Evolutionary conservation across 2,113 vertebrate genomes (phyloP).

Genomic region (Pyrgilauda ruficollis): DNA sequence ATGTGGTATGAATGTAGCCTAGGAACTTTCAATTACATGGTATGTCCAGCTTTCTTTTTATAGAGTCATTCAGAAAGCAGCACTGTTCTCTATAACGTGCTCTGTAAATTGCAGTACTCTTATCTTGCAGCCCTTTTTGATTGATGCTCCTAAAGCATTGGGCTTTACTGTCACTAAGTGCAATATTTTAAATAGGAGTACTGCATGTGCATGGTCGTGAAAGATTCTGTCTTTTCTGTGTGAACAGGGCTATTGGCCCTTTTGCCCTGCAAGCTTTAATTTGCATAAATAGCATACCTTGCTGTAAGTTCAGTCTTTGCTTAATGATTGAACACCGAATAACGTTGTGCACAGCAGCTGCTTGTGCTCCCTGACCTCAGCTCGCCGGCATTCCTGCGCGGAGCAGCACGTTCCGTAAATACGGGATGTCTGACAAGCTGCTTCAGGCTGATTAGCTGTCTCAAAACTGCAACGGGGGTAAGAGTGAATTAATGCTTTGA

Average conservation of each 20-base stretch:
- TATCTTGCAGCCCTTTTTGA: neutral
- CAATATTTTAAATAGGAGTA: neutral
- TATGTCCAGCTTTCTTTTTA: neutral
- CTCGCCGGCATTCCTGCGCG: fast-evolving
- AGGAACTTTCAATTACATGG: neutral
- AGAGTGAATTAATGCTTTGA: neutral
- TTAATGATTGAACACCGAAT: neutral
- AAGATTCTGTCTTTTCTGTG: neutral
- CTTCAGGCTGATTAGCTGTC: neutral
- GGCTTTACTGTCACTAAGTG: neutral
- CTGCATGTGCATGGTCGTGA: neutral
- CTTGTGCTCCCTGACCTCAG: neutral
- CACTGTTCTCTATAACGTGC: neutral
- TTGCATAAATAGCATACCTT: neutral
- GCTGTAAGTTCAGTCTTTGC: neutral
- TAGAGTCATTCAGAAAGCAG: neutral
- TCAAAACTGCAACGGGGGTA: neutral
- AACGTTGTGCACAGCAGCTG: neutral
- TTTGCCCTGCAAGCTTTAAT: neutral
- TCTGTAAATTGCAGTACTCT: neutral
- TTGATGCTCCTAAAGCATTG: neutral
- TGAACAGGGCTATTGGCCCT: neutral
- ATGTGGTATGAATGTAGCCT: neutral
- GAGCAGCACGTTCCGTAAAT: neutral
- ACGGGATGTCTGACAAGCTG: neutral